Evolutionary conservation across 2,888 invertebrate species (phyloP).

Genomic region (Andrena bicolor): DNA sequence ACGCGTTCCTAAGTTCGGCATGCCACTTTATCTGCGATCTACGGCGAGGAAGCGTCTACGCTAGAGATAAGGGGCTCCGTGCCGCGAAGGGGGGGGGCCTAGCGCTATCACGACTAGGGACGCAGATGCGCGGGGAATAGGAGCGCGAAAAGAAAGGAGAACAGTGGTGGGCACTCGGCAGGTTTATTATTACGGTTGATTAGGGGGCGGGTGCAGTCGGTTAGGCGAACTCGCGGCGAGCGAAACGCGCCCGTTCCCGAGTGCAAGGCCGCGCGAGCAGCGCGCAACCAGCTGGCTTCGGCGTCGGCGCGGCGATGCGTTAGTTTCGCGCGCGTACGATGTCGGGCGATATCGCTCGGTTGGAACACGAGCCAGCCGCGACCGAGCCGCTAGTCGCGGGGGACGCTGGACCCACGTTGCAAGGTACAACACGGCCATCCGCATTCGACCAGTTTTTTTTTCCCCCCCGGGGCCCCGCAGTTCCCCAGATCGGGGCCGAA

Average conservation of each 20-base stretch:
- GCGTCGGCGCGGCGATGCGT: slow-evolving; percentile 47
- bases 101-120: too few species aligned
- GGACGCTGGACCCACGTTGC: slow-evolving; percentile 35
- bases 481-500: background rate
- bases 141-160: background rate
- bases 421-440: slow-evolving; percentile 31
- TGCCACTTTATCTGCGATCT: too few species aligned
- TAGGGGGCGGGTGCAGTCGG: slow-evolving; percentile 21
- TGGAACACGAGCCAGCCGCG: slow-evolving; percentile 54
- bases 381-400: slow-evolving; percentile 51
- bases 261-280: slow-evolving; percentile 25
- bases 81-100: too few species aligned
- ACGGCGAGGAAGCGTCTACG: too few species aligned
- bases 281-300: slow-evolving; percentile 5
- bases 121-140: too few species aligned
- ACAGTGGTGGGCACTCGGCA: background rate
- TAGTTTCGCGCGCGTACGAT: slow-evolving; percentile 57
- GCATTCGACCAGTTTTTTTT: background rate
- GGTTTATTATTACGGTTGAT: slow-evolving; percentile 14
- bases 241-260: slow-evolving; percentile 4
- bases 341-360: slow-evolving; percentile 60
- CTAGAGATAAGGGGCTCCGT: too few species aligned
- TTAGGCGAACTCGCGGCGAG: slow-evolving; percentile 24
- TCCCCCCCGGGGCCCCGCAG: too few species aligned
- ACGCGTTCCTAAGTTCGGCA: too few species aligned